Evolutionary conservation across 1,140 invertebrate species (phyloP).

Genomic region (Drosophila azteca): DNA sequence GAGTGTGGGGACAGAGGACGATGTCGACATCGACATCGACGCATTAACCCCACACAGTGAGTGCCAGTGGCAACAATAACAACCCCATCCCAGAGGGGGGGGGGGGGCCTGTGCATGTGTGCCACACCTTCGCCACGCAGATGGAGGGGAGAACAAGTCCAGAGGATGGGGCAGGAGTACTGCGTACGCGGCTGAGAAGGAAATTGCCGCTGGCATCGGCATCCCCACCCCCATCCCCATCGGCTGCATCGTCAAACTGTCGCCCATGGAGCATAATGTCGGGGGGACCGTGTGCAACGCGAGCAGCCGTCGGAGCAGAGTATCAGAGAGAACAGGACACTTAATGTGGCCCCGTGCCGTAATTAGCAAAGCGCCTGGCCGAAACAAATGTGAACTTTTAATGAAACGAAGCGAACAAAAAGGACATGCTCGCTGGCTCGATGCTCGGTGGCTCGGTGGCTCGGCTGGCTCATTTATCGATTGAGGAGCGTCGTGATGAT

Average conservation of each 20-base stretch:
- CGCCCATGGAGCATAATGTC: too few relatives aligned
- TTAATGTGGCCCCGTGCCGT: slow-evolving; percentile 28
- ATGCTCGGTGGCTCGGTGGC: background rate
- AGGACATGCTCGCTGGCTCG: background rate
- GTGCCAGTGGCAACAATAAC: slow-evolving; percentile 54
- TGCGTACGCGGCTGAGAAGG: too few relatives aligned
- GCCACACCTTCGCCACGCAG: background rate
- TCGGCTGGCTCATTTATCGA: slow-evolving; percentile 33
- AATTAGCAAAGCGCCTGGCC: slow-evolving; percentile 37
- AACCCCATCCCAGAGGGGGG: too few relatives aligned
- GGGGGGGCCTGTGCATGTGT: slow-evolving; percentile 5
- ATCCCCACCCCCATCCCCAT: too few relatives aligned
- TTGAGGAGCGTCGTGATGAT: slow-evolving; percentile 12
- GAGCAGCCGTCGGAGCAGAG: background rate
- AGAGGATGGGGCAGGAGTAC: too few relatives aligned
- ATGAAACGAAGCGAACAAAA: slow-evolving; percentile 28
- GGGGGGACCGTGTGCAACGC: too few relatives aligned
- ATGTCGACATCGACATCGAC: slow-evolving; percentile 15
- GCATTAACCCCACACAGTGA: slow-evolving; percentile 57
- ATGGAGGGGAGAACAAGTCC: too few relatives aligned
- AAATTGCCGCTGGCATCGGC: too few relatives aligned
- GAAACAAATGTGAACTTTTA: slow-evolving; percentile 54
- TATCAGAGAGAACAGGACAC: slow-evolving; percentile 13
- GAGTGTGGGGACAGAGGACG: background rate
- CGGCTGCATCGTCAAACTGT: too few relatives aligned